Base-by-base conservation (phyloP, 2,888 invertebrate species). In the Callimorpha dominula region DNA sequence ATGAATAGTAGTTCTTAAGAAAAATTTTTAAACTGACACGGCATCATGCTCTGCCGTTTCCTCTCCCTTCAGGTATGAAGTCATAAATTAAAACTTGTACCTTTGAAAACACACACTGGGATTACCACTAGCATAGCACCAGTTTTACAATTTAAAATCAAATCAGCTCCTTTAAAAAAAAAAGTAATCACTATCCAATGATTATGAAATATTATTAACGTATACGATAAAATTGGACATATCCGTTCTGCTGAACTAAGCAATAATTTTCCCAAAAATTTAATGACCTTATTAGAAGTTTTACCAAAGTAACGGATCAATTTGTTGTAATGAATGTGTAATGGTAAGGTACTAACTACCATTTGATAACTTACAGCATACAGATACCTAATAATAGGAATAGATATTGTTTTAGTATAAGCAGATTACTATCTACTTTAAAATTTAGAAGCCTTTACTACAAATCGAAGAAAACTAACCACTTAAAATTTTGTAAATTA, bases 291-390 rank as follows among this genome's bases (percentile, higher is more conserved):
- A 74, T 79, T 76, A 81, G 7, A 9, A 20, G 8, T 66, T 42
- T 60, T 65, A 69, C 65, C 68, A 76, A 75, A 71, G 68, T 69
- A 78, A 73, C 69, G 66, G 77, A 76, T 83, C 78, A 81, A 82
- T 78, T 84, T 74, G 80, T 76, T 71, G 76, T 83, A 81, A 81
- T 82, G 76, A 60, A 60, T 14, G 20, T 6, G 20, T 57, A 20
- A 57, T n/a, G 3, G n/a, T 54, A 54, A n/a, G 78, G 80, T 76
- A 43, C 20, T 2, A 4, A 50, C 31, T 15, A 5, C 71, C 20
- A 46, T 49, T 52, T 65, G 12, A 17, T 9, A 31, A 42, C 67
- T 72, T 72, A 71, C 65, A 78, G 77, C 68, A 81, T 70, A 74
- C 71, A 54, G 11, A 11, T 15, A 50, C 17, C 17, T 52, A 17